These are phyloP conservation scores for Formicarius rufipectus DNA, from an alignment of 2,113 vertebrate species.

Conservation along the genomic window DNA sequence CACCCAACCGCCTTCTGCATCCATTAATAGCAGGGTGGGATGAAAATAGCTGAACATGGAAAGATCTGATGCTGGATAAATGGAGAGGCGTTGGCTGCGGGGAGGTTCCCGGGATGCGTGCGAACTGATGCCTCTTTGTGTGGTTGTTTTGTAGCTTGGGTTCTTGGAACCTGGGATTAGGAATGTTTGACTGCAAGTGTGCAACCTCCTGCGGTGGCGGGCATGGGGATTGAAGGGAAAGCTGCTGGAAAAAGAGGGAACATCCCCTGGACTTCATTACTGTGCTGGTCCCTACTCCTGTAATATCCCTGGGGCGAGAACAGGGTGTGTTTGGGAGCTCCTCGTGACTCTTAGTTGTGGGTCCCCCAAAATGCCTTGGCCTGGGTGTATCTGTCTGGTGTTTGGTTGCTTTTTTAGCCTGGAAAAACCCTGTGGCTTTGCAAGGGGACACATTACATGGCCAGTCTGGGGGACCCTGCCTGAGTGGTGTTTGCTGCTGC, in stretches of 20 bases:
- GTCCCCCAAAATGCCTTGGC: background rate
- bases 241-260: background rate
- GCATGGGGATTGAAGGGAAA: background rate
- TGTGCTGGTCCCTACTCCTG: background rate
- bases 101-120: background rate
- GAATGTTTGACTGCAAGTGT: background rate
- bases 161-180: background rate
- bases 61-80: conserved; percentile 8
- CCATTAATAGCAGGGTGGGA: conserved; percentile 48
- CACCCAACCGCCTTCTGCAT: background rate
- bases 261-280: accelerated
- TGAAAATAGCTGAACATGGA: conserved; percentile 36
- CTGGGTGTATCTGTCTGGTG: background rate
- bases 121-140: background rate
- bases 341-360: background rate
- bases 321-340: background rate
- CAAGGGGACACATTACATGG: accelerated
- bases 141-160: background rate
- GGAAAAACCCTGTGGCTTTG: background rate
- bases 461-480: background rate
- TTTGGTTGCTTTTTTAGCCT: background rate
- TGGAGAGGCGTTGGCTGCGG: background rate
- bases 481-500: background rate
- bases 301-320: background rate
- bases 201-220: accelerated